Percentiles rank a stretch among this genome's conserved stretches.
These are phyloP conservation scores for Monochamus alternatus DNA, from an alignment of 2,888 invertebrate genomes.

Conservation along the genomic window DNA sequence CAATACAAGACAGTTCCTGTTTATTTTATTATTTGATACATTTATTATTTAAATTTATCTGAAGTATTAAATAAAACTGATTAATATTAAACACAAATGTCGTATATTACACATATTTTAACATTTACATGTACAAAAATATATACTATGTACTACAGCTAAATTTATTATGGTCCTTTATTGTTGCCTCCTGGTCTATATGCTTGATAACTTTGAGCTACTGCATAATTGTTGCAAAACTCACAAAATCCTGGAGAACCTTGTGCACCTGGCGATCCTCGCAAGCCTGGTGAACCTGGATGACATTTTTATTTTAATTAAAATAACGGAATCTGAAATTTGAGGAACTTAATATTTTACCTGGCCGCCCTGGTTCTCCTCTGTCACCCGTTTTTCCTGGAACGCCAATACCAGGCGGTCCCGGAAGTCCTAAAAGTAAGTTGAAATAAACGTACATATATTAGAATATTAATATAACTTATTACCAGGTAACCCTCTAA, in stretches of 20 bases:
- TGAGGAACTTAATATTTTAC: conserved; percentile 67
- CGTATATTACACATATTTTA: not conserved
- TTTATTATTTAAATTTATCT: too few species aligned
- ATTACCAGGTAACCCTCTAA: conserved; percentile 79
- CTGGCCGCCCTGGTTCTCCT: conserved; percentile 83
- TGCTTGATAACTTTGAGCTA: conserved; percentile 72
- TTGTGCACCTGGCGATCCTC: conserved; percentile 78
- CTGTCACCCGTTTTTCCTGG: conserved; percentile 84
- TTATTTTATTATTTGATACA: too few species aligned
- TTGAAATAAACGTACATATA: conserved; percentile 4
- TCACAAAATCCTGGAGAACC: conserved; percentile 80
- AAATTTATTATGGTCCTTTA: conserved; percentile 18
- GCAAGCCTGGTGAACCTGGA: conserved; percentile 64
- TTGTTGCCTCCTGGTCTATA: conserved; percentile 38
- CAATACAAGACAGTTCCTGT: too few species aligned
- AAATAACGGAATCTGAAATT: not conserved
- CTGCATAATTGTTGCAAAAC: conserved; percentile 76
- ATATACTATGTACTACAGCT: not conserved
- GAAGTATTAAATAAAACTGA: too few species aligned
- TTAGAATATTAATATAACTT: conserved; percentile 2
- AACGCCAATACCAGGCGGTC: conserved; percentile 77
- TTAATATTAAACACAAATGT: too few species aligned
- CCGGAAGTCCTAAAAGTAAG: conserved; percentile 75
- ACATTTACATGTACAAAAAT: not conserved
- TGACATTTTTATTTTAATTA: not conserved